Evolutionary conservation across 2,113 vertebrate genomes (phyloP).

Genomic region (Rhynchomys soricoides): DNA sequence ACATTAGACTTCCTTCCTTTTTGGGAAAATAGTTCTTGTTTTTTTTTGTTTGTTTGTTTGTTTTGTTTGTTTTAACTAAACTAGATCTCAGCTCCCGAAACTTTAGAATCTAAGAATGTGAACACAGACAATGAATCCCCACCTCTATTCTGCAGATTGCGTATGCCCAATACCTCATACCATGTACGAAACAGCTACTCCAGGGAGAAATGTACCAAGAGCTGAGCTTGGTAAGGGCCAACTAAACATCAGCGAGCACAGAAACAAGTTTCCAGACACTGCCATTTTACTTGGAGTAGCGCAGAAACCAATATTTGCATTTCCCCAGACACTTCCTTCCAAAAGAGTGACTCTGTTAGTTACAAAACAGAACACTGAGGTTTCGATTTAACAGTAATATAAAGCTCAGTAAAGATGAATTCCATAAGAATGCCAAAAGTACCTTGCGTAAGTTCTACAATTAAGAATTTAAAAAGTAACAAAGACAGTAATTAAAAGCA

Average conservation of each 20-base stretch:
- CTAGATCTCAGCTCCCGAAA: background rate
- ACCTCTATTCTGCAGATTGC: background rate
- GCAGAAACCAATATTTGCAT: background rate
- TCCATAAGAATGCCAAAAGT: constrained; percentile 20
- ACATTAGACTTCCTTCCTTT: background rate
- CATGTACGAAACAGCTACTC: background rate
- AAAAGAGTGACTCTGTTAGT: constrained; percentile 35
- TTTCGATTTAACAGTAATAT: background rate
- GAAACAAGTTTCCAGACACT: background rate
- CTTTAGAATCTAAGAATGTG: constrained; percentile 52
- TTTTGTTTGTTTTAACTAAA: background rate
- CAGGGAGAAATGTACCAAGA: background rate
- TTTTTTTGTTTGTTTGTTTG: too few relatives aligned
- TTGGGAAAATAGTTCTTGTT: background rate
- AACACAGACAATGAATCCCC: background rate
- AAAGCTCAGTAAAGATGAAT: background rate
- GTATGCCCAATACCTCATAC: background rate
- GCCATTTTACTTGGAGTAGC: background rate
- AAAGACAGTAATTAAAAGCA: background rate
- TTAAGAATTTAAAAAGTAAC: constrained; percentile 36
- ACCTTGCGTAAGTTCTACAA: background rate
- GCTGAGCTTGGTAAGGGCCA: background rate
- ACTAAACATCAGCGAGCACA: background rate
- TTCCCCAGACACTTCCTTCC: constrained; percentile 18
- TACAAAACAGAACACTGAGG: background rate